phyloP scores from a whole-genome alignment of 2,888 invertebrate genomes.

The Ommatoiulus sabulosus region DNA sequence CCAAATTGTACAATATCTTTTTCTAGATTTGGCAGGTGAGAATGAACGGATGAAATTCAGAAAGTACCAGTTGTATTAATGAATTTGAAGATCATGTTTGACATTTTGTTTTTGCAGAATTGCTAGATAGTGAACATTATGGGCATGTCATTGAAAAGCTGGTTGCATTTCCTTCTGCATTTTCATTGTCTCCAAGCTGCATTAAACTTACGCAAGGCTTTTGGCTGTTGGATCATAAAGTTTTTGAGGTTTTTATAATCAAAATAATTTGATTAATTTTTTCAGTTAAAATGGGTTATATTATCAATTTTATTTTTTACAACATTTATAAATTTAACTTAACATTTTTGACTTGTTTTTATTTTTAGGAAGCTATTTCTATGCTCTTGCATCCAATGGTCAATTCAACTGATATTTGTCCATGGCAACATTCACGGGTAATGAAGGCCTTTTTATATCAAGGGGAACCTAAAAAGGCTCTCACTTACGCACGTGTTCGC shows the following conservation, averaged over 20 bases:
- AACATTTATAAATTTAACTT: conserved; percentile 5
- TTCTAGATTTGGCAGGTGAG: conserved; percentile 81
- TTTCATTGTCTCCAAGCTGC: conserved; percentile 79
- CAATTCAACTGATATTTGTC: conserved; percentile 73
- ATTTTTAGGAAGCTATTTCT: conserved; percentile 74
- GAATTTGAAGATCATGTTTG: neutral
- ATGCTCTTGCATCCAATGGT: conserved; percentile 76
- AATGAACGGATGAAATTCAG: neutral
- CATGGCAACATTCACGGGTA: conserved; percentile 81
- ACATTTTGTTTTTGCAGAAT: conserved; percentile 70
- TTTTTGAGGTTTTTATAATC: conserved; percentile 75
- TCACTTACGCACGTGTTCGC: conserved; percentile 77
- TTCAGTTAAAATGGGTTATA: neutral
- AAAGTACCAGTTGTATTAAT: neutral
- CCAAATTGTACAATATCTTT: conserved; percentile 81
- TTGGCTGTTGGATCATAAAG: conserved; percentile 89
- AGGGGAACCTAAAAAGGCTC: conserved; percentile 77
- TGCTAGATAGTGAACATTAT: conserved; percentile 74
- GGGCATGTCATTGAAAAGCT: conserved; percentile 77
- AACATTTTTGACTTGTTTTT: conserved; percentile 62
- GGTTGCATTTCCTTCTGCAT: conserved; percentile 84
- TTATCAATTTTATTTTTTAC: neutral
- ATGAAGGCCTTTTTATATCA: conserved; percentile 76
- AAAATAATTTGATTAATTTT: neutral
- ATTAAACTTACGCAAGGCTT: conserved; percentile 86